Base-by-base conservation (phyloP, 2,888 invertebrate species). In the Tenthredo scrophulariae region DNA sequence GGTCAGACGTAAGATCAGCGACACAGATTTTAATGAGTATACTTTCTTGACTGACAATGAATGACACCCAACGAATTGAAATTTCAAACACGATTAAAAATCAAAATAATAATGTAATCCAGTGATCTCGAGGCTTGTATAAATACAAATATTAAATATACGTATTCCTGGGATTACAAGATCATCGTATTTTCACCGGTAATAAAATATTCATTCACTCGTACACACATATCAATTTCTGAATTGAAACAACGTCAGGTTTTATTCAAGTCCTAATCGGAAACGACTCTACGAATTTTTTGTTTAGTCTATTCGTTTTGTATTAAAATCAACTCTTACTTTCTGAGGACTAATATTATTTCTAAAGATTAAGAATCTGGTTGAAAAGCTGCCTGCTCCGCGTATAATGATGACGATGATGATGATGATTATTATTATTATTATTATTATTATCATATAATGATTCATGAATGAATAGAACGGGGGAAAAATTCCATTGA, bases 141-240 rank as follows among this genome's bases (percentile, higher is more conserved):
- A 29, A 26, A 13, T 65, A 65, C 29, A 10, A 29, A 67, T 22
- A 67, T 67, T 15, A 0, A n/a, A 40, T n/a, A 18, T 40, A 40
- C 2, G 22, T 65, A 26, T 37, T 15, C 6, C 13, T 13, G 22
- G 10, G 46, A 77, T 58, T 46, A 50, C 22, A 29, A 77, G 77
- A 77, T 50, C 77, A 72, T 37, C 40, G 37, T 72, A 10, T 22
- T 13, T 26, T 7, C n/a, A 72, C 70, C 37, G 15, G 75, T 54
- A 58, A 79, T 54, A 58, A 58, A 58, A 79, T 54, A 54, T 79
- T 79, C 58, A 54, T 77, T 77, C 50, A 29, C 29, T 46, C 13
- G 46, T 46, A 26, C 37, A 22, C 58, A 7, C 18, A 37, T 58
- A 54, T 37, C 22, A n/a, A 62, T 46, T 46, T 46, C 62, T 50